Evolutionary conservation across 2,797 vertebrate species (phyloP).

Genomic region (Hippocampus kuda): DNA sequence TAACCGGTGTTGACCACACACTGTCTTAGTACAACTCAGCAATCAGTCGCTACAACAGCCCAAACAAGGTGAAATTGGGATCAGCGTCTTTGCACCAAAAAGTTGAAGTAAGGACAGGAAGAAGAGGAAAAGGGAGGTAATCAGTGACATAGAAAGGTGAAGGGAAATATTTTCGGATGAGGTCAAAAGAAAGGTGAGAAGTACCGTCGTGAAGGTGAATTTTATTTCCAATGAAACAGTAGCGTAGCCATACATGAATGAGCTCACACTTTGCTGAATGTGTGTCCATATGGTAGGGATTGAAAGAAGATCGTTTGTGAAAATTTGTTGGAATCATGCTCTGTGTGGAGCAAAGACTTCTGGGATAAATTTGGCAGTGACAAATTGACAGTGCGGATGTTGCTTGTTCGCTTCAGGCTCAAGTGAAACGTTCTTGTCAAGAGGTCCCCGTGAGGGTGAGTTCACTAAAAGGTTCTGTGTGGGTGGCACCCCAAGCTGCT

Average conservation of each 20-base stretch:
- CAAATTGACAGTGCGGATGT: constrained; percentile 12
- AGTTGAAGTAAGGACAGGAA: background rate
- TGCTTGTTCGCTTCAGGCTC: constrained; percentile 44
- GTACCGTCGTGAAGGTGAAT: constrained; percentile 22
- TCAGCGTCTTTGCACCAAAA: background rate
- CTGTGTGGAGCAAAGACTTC: constrained; percentile 19
- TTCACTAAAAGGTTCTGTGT: constrained; percentile 36
- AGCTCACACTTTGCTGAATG: constrained; percentile 43
- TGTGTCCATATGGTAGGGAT: constrained; percentile 31
- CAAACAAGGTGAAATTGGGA: constrained; percentile 8
- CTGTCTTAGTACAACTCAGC: constrained; percentile 17
- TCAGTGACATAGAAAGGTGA: constrained; percentile 31
- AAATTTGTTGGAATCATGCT: constrained; percentile 8
- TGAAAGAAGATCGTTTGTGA: constrained; percentile 26
- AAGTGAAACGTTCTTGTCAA: constrained; percentile 21
- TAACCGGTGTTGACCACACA: constrained; percentile 48
- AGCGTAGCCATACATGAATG: constrained; percentile 29
- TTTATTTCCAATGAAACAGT: constrained; percentile 39
- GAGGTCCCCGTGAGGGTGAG: constrained; percentile 19
- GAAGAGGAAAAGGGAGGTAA: constrained; percentile 4
- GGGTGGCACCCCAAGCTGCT: constrained; percentile 18
- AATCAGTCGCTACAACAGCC: background rate
- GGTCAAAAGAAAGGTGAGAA: constrained; percentile 27
- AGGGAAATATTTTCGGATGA: constrained; percentile 31
- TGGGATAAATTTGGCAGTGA: constrained; percentile 35